Conservation (phyloP, 2,113 vertebrate species). For the Xyrauchen texanus region DNA sequence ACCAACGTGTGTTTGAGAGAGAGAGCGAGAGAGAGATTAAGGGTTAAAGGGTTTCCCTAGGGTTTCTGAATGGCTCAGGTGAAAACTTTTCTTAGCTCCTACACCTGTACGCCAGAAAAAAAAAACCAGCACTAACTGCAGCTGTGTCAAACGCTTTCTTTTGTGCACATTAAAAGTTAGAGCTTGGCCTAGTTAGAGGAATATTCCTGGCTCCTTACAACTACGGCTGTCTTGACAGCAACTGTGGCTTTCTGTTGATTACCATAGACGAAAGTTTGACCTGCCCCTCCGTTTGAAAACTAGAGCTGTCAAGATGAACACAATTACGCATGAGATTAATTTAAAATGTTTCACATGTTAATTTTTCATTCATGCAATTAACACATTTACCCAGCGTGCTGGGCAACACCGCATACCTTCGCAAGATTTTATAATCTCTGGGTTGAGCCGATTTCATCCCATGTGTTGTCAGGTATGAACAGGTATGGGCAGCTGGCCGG, state of each 20-base stretch:
- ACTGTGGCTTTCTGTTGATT: background rate
- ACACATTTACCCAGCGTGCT: no score
- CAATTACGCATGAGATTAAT: no score
- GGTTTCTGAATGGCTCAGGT: background rate
- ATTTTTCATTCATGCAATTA: no score
- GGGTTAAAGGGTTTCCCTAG: background rate
- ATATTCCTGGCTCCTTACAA: background rate
- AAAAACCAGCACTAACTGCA: conserved; percentile 5
- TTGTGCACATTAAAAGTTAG: conserved; percentile 10
- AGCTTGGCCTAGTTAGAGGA: conserved; percentile 13
- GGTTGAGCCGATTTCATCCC: no score
- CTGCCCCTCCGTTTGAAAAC: background rate
- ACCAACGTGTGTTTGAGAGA: no score
- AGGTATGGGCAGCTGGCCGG: no score
- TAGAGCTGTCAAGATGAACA: no score
- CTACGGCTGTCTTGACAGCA: background rate
- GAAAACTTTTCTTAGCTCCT: background rate
- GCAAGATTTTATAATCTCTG: no score
- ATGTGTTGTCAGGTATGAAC: no score
- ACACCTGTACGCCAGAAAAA: background rate
- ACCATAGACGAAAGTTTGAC: background rate
- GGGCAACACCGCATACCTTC: no score
- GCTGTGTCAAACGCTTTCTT: conserved; percentile 1
- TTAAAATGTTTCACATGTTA: no score
- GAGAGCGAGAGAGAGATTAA: background rate